Conservation (phyloP, 1,140 invertebrate species). For the Ruditapes philippinarum region DNA sequence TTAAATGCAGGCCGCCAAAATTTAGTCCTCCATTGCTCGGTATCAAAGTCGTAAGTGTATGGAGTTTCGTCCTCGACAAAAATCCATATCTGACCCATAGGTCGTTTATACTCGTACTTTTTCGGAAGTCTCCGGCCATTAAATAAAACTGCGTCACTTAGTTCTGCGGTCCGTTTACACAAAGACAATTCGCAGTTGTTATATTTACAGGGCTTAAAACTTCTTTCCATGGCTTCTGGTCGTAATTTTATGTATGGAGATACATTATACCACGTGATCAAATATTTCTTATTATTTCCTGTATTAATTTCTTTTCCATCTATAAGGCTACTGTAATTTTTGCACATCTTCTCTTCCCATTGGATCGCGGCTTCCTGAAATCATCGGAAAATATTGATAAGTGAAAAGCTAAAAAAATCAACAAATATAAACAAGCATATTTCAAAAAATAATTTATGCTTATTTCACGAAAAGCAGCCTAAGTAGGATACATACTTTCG, state of each 20-base stretch:
- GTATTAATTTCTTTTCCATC: no score
- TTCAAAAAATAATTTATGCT: no score
- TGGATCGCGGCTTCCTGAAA: no score
- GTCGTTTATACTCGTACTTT: background rate
- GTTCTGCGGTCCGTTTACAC: background rate
- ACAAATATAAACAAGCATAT: no score
- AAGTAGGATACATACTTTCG: no score
- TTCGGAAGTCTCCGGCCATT: background rate
- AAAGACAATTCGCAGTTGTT: constrained; percentile 20
- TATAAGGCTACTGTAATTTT: no score
- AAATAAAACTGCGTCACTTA: constrained; percentile 38
- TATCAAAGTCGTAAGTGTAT: constrained; percentile 3
- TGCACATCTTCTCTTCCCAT: no score
- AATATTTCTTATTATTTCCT: background rate
- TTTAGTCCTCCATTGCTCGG: background rate
- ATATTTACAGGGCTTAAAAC: constrained; percentile 12
- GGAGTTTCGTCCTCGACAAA: constrained; percentile 37
- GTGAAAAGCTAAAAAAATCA: no score
- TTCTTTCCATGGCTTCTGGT: background rate
- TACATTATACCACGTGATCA: constrained; percentile 17
- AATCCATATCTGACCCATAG: constrained; percentile 43
- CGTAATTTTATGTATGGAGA: background rate
- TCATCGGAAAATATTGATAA: no score
- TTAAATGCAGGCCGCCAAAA: constrained; percentile 26
- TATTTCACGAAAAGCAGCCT: no score